phyloP scores from a whole-genome alignment of 2,888 invertebrate species.

The Malthinus seriepunctatus region DNA sequence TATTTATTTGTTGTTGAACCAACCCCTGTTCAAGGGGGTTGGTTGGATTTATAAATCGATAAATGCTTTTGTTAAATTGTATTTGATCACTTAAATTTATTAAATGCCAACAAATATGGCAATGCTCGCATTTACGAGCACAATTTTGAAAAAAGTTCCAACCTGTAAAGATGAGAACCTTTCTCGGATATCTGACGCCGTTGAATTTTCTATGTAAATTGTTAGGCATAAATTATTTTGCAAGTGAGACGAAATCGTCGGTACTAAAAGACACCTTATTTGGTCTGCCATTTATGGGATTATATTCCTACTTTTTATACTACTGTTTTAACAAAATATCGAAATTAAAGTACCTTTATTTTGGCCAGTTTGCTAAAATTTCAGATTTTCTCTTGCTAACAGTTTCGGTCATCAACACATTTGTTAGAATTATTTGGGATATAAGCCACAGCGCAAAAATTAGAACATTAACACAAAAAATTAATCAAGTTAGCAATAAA shows the following conservation, averaged over 20 bases:
- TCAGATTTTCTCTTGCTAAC: background rate
- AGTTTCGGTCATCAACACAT: background rate
- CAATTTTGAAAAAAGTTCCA: no score
- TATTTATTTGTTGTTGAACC: no score
- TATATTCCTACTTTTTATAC: background rate
- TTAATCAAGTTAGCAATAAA: background rate
- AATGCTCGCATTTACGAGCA: no score
- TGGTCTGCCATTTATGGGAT: background rate
- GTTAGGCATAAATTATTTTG: constrained; percentile 6
- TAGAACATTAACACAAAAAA: background rate
- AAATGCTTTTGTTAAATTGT: no score
- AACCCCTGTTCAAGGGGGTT: no score
- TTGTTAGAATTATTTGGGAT: background rate
- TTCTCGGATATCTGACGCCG: background rate
- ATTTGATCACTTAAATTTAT: no score
- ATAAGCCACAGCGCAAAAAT: background rate
- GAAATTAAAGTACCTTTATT: background rate
- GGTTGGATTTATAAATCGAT: no score
- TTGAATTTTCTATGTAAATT: background rate
- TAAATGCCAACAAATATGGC: no score
- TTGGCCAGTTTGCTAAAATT: background rate
- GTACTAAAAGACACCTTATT: background rate
- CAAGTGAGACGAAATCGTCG: background rate
- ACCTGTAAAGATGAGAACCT: constrained; percentile 1
- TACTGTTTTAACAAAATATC: background rate